phyloP scores from a whole-genome alignment of 2,113 vertebrate genomes.

The Hippopotamus amphibius region DNA sequence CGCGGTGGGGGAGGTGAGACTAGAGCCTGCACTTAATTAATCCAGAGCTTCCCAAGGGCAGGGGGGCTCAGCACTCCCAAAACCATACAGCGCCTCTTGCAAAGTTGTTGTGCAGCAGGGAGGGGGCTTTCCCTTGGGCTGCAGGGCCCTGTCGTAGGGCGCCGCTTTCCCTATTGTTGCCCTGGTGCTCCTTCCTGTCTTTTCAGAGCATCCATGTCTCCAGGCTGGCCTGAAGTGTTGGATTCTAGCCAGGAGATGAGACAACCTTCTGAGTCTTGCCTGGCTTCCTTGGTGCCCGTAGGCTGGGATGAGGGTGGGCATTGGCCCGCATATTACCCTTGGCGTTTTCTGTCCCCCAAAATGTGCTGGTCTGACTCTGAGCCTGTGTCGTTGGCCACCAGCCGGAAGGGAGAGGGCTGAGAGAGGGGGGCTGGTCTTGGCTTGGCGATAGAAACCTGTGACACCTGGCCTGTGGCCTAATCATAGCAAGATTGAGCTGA shows the following conservation, averaged over 20 bases:
- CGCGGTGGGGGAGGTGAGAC: not conserved
- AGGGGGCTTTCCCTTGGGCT: not conserved
- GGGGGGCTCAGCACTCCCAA: not conserved
- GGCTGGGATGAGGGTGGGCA: not conserved
- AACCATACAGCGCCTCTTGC: not conserved
- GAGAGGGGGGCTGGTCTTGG: not conserved
- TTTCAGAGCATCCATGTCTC: not conserved
- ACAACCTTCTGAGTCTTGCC: not conserved
- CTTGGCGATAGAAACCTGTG: slow-evolving; percentile 18
- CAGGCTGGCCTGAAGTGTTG: not conserved
- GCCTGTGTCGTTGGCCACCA: not conserved
- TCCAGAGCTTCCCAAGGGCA: not conserved
- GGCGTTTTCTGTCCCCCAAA: not conserved
- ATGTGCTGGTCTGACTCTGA: not conserved
- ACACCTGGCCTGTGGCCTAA: slow-evolving; percentile 7
- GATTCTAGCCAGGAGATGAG: not conserved
- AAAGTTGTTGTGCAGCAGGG: not conserved
- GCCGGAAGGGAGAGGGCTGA: not conserved
- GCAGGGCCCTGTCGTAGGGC: not conserved
- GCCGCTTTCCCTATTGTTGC: not conserved
- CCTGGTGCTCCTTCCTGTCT: not conserved
- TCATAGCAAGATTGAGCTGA: slow-evolving; percentile 23
- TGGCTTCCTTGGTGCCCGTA: not conserved
- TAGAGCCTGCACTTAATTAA: slow-evolving; percentile 51
- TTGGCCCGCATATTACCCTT: not conserved